Evolutionary conservation across 2,888 invertebrate genomes (phyloP).

Genomic region (Drosophila lacicola): DNA sequence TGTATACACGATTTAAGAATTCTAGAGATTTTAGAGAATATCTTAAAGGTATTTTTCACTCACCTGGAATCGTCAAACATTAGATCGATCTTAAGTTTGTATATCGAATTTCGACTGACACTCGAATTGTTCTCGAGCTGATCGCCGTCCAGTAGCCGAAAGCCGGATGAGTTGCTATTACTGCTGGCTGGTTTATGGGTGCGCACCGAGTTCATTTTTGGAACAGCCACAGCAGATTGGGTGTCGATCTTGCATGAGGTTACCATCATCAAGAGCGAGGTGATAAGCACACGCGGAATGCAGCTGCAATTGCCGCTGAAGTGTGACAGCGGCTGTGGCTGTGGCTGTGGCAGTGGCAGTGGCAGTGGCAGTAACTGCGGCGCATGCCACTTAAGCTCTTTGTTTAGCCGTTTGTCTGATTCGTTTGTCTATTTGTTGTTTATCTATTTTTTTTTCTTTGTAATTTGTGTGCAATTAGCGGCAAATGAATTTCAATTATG

Average conservation of each 20-base stretch:
- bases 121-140: constrained; percentile 84
- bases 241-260: constrained; percentile 85
- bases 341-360: neutral
- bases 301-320: constrained; percentile 7
- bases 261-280: constrained; percentile 80
- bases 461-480: constrained; percentile 74
- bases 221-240: constrained; percentile 78
- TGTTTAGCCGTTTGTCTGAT: neutral
- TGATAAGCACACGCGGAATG: constrained; percentile 37
- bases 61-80: constrained; percentile 91
- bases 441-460: constrained; percentile 26
- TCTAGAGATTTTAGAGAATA: neutral
- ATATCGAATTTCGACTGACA: constrained; percentile 87
- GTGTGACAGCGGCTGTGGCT: neutral
- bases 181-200: constrained; percentile 77
- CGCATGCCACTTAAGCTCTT: constrained; percentile 34
- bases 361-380: constrained; percentile 15
- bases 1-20: neutral
- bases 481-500: constrained; percentile 75
- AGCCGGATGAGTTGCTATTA: constrained; percentile 84
- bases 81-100: constrained; percentile 94
- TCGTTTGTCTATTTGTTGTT: constrained; percentile 23
- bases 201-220: constrained; percentile 82
- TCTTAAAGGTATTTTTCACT: constrained; percentile 31
- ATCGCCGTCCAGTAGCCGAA: constrained; percentile 84